phyloP scores from a whole-genome alignment of 2,888 invertebrate genomes.

The Nineta flava region DNA sequence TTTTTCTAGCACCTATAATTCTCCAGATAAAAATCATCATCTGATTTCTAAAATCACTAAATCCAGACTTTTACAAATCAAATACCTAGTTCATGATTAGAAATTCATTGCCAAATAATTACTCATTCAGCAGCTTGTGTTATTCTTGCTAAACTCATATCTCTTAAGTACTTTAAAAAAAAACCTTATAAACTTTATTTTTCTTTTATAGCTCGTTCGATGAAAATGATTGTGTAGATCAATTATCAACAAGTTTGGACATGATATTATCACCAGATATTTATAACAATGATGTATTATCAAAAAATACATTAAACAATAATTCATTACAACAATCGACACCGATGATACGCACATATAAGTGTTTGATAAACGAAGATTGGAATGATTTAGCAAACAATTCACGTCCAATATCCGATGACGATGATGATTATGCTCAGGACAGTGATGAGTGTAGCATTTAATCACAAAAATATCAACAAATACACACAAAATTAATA shows the following conservation, averaged over 20 bases:
- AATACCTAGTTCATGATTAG: no score
- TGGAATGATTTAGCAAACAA: slow-evolving; percentile 21
- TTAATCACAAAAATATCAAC: slow-evolving; percentile 18
- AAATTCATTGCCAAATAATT: no score
- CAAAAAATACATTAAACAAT: slow-evolving; percentile 12
- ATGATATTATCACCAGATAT: slow-evolving; percentile 31
- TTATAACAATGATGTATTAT: slow-evolving; percentile 14
- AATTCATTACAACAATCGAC: slow-evolving; percentile 15
- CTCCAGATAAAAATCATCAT: no score
- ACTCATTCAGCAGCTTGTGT: no score
- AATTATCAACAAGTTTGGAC: slow-evolving; percentile 48
- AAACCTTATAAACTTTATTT: not conserved
- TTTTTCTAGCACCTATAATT: no score
- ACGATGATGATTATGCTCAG: slow-evolving; percentile 35
- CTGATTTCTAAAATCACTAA: no score
- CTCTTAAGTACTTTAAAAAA: not conserved
- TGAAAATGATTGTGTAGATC: slow-evolving; percentile 42
- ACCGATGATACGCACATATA: slow-evolving; percentile 16
- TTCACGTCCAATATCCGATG: slow-evolving; percentile 19
- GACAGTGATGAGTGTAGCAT: slow-evolving; percentile 49
- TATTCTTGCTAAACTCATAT: no score
- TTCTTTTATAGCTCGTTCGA: slow-evolving; percentile 45
- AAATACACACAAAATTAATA: no score
- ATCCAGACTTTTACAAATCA: no score
- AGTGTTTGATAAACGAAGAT: slow-evolving; percentile 11